Conservation (phyloP, 2,113 vertebrate genomes). For the Mormyrus iriodes region DNA sequence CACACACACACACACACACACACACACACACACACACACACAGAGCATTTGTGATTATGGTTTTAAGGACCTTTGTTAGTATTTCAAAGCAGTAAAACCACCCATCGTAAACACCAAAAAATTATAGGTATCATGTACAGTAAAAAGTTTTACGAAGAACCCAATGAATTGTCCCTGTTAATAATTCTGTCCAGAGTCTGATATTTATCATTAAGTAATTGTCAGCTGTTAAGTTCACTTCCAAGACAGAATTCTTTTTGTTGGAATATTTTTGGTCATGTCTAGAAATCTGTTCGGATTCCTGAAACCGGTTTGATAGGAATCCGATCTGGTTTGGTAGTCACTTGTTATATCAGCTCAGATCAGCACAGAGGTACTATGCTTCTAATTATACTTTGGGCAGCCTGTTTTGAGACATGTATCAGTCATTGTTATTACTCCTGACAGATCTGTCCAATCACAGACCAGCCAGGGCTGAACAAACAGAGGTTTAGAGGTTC, state of each 20-base stretch:
- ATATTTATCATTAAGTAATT: not conserved
- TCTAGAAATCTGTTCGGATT: not conserved
- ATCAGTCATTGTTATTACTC: not conserved
- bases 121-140: not conserved
- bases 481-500: not conserved
- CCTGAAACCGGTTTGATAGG: not conserved
- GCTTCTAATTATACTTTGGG: not conserved
- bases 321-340: not conserved
- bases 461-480: not conserved
- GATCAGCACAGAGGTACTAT: not conserved
- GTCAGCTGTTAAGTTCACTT: not conserved
- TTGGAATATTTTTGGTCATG: not conserved
- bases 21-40: not conserved
- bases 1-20: not conserved
- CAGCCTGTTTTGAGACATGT: not conserved
- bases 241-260: not conserved
- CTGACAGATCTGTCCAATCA: not conserved
- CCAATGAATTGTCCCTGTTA: not conserved
- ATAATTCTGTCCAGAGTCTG: not conserved
- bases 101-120: not conserved
- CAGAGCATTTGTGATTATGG: not conserved
- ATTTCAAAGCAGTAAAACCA: not conserved
- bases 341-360: not conserved
- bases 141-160: not conserved
- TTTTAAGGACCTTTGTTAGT: not conserved